Evolutionary conservation across 2,113 vertebrate genomes (phyloP).

Genomic region (Lepidothrix coronata): DNA sequence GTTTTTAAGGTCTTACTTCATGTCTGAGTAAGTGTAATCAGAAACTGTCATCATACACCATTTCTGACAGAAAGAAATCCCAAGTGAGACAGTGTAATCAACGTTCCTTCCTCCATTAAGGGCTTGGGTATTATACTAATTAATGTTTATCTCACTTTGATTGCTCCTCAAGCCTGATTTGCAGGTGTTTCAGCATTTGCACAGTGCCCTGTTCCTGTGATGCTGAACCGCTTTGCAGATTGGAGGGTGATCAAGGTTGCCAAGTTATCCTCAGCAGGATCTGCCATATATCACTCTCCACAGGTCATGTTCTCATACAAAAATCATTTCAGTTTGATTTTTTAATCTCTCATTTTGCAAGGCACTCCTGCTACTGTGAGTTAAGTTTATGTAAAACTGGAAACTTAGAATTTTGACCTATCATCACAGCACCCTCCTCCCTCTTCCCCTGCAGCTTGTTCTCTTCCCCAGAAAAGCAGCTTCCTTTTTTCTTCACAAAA

Average conservation of each 20-base stretch:
- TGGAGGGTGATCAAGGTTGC: conserved; percentile 27
- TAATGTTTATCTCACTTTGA: conserved; percentile 69
- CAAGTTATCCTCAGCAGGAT: conserved; percentile 19
- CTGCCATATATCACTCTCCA: neutral
- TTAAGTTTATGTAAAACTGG: neutral
- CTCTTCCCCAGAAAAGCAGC: neutral
- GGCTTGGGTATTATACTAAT: conserved; percentile 65
- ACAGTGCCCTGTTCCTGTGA: neutral
- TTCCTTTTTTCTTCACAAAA: neutral
- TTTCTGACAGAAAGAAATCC: conserved; percentile 55
- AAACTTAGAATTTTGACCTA: neutral
- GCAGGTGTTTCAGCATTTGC: conserved; percentile 51
- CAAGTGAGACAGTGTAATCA: conserved; percentile 61
- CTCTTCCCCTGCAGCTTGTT: neutral
- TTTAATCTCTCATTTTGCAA: neutral
- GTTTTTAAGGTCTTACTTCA: conserved; percentile 26
- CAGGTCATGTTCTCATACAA: neutral
- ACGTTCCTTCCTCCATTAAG: conserved; percentile 59
- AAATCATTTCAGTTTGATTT: neutral
- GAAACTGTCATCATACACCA: conserved; percentile 22
- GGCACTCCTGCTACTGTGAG: neutral
- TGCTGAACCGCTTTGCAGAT: neutral
- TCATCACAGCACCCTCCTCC: neutral
- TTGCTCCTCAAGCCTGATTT: conserved; percentile 69
- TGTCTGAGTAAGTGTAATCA: conserved; percentile 65